phyloP scores from a whole-genome alignment of 2,797 vertebrate genomes.

The Lophius americanus region DNA sequence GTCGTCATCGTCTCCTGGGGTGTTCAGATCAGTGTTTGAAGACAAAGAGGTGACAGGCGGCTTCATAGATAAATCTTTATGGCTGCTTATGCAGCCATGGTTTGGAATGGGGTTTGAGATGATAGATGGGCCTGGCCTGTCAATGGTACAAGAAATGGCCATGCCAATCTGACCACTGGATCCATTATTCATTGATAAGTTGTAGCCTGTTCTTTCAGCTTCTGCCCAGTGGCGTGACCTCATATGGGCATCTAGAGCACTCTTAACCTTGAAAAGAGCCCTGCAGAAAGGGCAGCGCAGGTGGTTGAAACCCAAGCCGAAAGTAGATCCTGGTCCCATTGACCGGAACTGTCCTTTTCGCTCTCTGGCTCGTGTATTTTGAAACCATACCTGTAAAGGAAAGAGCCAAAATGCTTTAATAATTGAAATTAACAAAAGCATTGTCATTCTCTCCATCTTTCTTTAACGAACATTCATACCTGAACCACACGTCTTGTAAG shows the following conservation, averaged over 20 bases:
- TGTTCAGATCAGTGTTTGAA: slow-evolving; percentile 87
- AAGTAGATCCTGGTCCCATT: slow-evolving; percentile 85
- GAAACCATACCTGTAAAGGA: slow-evolving; percentile 93
- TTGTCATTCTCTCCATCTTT: background rate
- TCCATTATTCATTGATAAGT: slow-evolving; percentile 88
- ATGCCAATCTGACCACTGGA: slow-evolving; percentile 82
- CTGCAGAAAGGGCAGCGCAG: slow-evolving; percentile 97
- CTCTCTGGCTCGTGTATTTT: slow-evolving; percentile 97
- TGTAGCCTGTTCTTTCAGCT: slow-evolving; percentile 94
- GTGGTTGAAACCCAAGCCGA: slow-evolving; percentile 89
- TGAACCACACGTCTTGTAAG: slow-evolving; percentile 98
- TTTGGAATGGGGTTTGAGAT: slow-evolving; percentile 85
- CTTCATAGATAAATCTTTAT: slow-evolving; percentile 87
- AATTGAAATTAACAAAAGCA: slow-evolving; percentile 5
- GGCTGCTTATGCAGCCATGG: slow-evolving; percentile 86
- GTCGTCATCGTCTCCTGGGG: slow-evolving; percentile 89
- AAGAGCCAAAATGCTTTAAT: slow-evolving; percentile 23
- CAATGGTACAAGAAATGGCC: slow-evolving; percentile 58
- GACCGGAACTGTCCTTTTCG: slow-evolving; percentile 98
- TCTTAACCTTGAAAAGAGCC: slow-evolving; percentile 98
- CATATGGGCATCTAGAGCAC: slow-evolving; percentile 97
- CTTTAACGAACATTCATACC: slow-evolving; percentile 69
- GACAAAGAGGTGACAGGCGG: slow-evolving; percentile 86
- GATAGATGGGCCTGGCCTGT: slow-evolving; percentile 86
- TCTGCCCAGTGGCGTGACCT: slow-evolving; percentile 98